These are phyloP conservation scores for Chroicocephalus ridibundus DNA, from an alignment of 2,113 vertebrate species.

Conservation along the genomic window DNA sequence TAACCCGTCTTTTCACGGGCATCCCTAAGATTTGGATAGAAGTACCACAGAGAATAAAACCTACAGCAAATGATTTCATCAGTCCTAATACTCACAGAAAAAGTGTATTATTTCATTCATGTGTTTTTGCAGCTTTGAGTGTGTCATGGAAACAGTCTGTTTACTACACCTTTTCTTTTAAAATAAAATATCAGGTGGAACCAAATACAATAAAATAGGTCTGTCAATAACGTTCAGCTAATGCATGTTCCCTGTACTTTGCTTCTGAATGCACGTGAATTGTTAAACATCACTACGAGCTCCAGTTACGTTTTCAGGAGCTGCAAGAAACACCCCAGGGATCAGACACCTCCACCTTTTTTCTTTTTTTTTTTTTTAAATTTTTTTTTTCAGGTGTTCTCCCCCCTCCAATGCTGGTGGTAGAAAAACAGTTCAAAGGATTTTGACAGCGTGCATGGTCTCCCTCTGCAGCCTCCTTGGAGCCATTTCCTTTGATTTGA, in stretches of 20 bases:
- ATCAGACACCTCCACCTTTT: background rate
- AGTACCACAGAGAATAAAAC: background rate
- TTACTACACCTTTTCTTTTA: background rate
- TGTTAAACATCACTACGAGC: background rate
- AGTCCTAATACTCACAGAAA: background rate
- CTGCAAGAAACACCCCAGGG: background rate
- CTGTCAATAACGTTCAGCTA: background rate
- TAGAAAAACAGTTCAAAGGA: conserved; percentile 73
- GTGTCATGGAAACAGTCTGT: background rate
- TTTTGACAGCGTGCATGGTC: conserved; percentile 75
- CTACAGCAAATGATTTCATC: background rate
- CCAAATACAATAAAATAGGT: background rate
- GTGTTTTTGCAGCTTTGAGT: background rate
- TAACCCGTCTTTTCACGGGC: background rate
- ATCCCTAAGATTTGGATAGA: background rate
- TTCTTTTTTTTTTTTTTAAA: too few relatives aligned
- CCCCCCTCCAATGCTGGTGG: conserved; percentile 28
- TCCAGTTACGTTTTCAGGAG: background rate
- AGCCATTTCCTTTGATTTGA: conserved; percentile 77
- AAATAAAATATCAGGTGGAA: background rate
- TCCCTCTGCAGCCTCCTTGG: conserved; percentile 81
- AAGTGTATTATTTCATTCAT: rapidly evolving
- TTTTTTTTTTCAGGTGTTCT: conserved; percentile 49
- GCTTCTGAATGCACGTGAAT: background rate
- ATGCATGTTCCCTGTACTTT: background rate